A percentile compares a stretch with the other conserved stretches of the same genome.
Conservation (phyloP, 2,113 vertebrate genomes). For the Rattus rattus region DNA sequence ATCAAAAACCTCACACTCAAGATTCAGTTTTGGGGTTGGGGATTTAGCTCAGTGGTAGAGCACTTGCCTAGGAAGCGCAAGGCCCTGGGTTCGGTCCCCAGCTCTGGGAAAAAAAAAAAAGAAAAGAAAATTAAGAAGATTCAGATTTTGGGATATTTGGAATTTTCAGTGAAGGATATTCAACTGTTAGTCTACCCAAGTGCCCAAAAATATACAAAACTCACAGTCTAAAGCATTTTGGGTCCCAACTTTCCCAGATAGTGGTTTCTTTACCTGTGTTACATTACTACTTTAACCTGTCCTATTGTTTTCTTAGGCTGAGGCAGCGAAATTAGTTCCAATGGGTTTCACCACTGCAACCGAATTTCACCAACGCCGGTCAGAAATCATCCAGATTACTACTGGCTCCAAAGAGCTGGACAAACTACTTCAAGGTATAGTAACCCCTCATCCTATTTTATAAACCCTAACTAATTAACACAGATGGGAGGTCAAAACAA, state of each 20-base stretch:
- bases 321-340: constrained; percentile 96
- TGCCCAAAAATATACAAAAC: not conserved
- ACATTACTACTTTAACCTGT: constrained; percentile 52
- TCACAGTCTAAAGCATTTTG: not conserved
- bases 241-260: not conserved
- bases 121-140: no score
- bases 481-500: not conserved
- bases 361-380: constrained; percentile 97
- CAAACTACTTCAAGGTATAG: constrained; percentile 95
- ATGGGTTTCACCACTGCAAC: constrained; percentile 99
- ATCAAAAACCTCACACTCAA: not conserved
- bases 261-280: not conserved
- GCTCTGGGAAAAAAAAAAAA: no score
- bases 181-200: not conserved
- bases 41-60: no score
- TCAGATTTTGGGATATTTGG: not conserved
- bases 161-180: not conserved
- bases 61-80: no score
- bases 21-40: not conserved
- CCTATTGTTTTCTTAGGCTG: constrained; percentile 86
- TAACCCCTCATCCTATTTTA: not conserved
- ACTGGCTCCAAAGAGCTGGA: constrained; percentile 98
- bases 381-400: constrained; percentile 99
- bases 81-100: no score
- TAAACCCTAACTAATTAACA: not conserved